Conservation (phyloP, 2,113 vertebrate genomes). For the Eubucco bourcierii region DNA sequence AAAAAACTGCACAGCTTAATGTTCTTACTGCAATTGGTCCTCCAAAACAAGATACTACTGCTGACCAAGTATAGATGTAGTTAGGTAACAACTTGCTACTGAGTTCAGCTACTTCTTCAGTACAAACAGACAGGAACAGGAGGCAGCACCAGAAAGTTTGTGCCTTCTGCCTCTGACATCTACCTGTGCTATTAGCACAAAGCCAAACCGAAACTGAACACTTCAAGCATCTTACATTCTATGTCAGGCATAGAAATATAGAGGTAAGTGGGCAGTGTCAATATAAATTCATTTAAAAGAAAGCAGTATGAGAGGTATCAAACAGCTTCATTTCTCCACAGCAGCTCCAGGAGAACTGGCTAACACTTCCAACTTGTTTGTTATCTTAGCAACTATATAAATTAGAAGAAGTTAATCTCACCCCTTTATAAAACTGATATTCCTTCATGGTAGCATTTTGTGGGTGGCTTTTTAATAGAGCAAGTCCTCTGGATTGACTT, state of each 20-base stretch:
- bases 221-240: neutral
- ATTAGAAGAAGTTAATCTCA: neutral
- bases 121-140: neutral
- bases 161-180: neutral
- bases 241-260: neutral
- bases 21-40: neutral
- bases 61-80: neutral
- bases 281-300: neutral
- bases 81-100: neutral
- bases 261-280: neutral
- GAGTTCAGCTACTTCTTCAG: neutral
- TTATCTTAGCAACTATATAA: neutral
- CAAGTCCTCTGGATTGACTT: neutral
- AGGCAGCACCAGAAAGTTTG: neutral
- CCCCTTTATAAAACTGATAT: neutral
- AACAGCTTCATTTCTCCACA: neutral
- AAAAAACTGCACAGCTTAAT: neutral
- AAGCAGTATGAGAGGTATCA: neutral
- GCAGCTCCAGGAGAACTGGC: neutral
- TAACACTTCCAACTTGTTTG: neutral
- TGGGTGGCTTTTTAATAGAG: neutral
- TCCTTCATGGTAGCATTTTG: neutral
- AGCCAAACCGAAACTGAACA: neutral
- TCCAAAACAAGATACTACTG: neutral
- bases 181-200: neutral